Evolutionary conservation across 2,888 invertebrate genomes (phyloP).

Genomic region (Eilema griseolum): DNA sequence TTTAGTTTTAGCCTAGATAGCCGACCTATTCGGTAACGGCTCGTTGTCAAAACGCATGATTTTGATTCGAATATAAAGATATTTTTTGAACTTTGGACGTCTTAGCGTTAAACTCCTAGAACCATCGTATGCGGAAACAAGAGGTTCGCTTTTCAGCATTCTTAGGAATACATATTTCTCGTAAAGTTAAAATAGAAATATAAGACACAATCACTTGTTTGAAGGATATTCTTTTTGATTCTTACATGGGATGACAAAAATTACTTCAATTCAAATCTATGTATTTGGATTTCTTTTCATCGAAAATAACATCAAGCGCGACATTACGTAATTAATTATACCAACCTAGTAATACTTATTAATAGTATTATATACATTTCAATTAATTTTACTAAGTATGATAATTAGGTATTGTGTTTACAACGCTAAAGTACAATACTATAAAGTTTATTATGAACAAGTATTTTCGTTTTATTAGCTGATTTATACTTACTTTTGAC

Average conservation of each 20-base stretch:
- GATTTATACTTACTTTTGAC: background rate
- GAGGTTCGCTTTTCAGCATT: too few relatives aligned
- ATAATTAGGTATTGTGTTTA: background rate
- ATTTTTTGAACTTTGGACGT: too few relatives aligned
- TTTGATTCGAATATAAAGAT: too few relatives aligned
- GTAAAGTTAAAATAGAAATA: slow-evolving; percentile 64
- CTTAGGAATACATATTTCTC: slow-evolving; percentile 48
- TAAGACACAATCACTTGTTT: slow-evolving; percentile 66
- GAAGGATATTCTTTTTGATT: slow-evolving; percentile 53
- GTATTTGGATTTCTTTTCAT: slow-evolving; percentile 75
- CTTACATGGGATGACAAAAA: slow-evolving; percentile 58
- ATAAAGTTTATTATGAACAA: too few relatives aligned
- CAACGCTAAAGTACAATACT: background rate
- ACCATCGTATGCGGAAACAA: too few relatives aligned
- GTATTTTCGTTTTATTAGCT: too few relatives aligned
- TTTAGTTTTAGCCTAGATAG: too few relatives aligned
- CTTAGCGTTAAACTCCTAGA: too few relatives aligned
- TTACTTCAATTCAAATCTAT: slow-evolving; percentile 59
- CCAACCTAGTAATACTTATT: background rate
- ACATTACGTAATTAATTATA: background rate
- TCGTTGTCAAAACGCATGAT: too few relatives aligned
- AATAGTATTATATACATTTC: background rate
- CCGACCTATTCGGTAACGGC: too few relatives aligned
- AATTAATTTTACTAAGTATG: background rate
- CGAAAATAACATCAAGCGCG: slow-evolving; percentile 69